These are phyloP conservation scores for Formica aserva DNA, from an alignment of 2,888 invertebrate species.

Conservation along the genomic window DNA sequence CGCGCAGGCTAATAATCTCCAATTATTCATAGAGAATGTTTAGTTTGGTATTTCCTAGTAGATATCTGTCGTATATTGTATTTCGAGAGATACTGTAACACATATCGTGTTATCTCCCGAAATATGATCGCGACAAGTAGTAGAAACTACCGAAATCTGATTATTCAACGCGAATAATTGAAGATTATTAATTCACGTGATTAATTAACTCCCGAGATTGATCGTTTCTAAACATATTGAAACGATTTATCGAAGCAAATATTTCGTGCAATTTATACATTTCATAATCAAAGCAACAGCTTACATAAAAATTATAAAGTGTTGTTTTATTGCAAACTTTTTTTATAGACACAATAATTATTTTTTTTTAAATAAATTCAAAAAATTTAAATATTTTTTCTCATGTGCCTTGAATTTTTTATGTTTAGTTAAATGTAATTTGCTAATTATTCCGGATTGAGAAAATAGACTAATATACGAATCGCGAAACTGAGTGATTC, in stretches of 20 bases:
- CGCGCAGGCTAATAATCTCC: not conserved
- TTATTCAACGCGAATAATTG: not conserved
- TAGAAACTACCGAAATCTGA: not conserved
- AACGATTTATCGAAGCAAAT: not conserved
- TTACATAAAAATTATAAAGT: not conserved
- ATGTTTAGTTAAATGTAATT: not conserved
- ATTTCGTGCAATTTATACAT: not conserved
- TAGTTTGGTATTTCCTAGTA: not conserved
- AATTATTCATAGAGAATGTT: not conserved
- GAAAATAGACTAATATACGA: not conserved
- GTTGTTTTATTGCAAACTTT: not conserved
- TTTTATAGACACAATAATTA: not conserved
- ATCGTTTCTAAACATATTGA: not conserved
- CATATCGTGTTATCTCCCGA: not conserved
- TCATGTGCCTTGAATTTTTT: not conserved
- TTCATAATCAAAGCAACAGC: not conserved
- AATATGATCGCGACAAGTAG: not conserved
- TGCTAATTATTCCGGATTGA: not conserved
- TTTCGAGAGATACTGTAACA: not conserved
- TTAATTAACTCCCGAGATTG: not conserved
- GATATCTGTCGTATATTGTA: not conserved
- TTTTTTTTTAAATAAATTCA: not conserved
- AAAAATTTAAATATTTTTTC: not conserved
- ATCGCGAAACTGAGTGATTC: not conserved
- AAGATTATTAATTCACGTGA: not conserved